Evolutionary conservation across 2,797 vertebrate species (phyloP), one percentile per base, ranked within the genome.

Genomic region (Limosa lapponica): DNA sequence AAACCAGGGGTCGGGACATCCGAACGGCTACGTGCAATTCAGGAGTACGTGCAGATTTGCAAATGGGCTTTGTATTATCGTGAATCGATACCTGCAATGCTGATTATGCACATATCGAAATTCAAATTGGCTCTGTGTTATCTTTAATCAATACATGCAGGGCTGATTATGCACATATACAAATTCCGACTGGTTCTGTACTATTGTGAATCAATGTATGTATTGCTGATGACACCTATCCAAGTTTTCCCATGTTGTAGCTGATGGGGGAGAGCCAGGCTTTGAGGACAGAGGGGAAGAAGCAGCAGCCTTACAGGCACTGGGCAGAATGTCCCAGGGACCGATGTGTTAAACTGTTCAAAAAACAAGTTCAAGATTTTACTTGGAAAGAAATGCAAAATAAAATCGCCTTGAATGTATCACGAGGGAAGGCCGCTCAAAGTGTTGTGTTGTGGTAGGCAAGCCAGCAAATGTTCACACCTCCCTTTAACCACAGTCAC

Each of bases 391-490:
- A 58, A 87, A 82, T 46, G 75, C 41, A 90, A 74, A 95, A 75
- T 73, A 44, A 92, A 96, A 85, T 89, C 82, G 81, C 81, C 91
- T 84, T 32, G 17, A 90, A 57, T 43, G 55, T 65, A 87, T 61
- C 17, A 0, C 62, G 75, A 57, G 96, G 94, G 91, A 96, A 87
- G 91, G 91, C 85, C 8, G 36, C 78, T 82, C 46, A 1, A 49
- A 91, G 74, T 79, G 90, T 82, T 95, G 91, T 95, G 86, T 89
- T 93, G 90, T 82, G 90, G 85, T 84, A 84, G 86, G 96, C 87
- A 84, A 95, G 96, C 93, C 96, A 96, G 88, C 81, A 93, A 96
- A 93, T 57, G 87, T 96, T 96, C 94, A 93, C 95, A 85, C 93
- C 94, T 95, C 59, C 71, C 77, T 84, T 72, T 87, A 94, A 93